Base-by-base conservation (phyloP, 2,888 invertebrate species). In the Hydroisotoma schaefferi region DNA sequence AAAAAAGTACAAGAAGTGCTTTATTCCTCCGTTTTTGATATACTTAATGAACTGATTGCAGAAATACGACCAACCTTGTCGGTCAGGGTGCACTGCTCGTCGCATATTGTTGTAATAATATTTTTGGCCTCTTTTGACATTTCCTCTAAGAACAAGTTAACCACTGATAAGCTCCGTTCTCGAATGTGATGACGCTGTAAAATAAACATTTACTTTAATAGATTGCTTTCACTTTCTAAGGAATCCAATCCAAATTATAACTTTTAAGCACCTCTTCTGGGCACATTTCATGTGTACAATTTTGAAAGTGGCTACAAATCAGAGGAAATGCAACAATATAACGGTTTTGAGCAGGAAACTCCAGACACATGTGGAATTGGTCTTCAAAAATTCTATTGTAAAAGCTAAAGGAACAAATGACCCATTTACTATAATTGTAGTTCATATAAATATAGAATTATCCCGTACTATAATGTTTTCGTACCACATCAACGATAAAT, bases 71-170 rank as follows among this genome's bases (percentile, higher is more conserved):
- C 62, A 67, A 82, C 81, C 77, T 92, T 91, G 76, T 98, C 95
- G 74, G 94, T 91, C 85, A 99, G 88, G 68, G 90, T 89, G 76
- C 97, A 94, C 75, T 99, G 98, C 75, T 98, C 95, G 78, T 99
- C 97, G 79, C 97, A 97, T 74, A 99, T 94, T 4, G 95, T 93
- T 1, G 95, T 95, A 47, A 99, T 94, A 38, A 99, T 97, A 76
- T 97, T 97, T 77, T 97, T 95, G 0, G 94, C 94, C 77, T 98
- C 97, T 77, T 95, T 95, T 0, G 97, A 93, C 91, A 99, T 97
- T 80, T 99, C 97, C 76, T 99, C 98, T 57, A 99, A 80, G 76
- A 94, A 98, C 82, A 94, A 90, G 75, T 98, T 97, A 0, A 98
- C 97, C 43, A 97, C 91, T 27, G 93, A 94, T 23, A 99, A 81